Evolutionary conservation across 2,888 invertebrate genomes (phyloP), one percentile per base, ranked within the genome.

Genomic region (Hyles lineata): DNA sequence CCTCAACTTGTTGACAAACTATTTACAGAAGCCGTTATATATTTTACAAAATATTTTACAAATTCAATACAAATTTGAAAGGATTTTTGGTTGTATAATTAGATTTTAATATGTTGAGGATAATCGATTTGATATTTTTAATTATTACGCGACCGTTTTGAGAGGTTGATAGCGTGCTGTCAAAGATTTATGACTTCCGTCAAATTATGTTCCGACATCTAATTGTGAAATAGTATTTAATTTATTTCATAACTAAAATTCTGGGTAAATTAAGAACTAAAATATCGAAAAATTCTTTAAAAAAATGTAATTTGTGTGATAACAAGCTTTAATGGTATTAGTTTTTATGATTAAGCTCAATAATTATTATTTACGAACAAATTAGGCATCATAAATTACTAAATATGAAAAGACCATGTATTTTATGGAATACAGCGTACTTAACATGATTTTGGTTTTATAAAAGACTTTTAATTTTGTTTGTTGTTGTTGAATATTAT

Each of bases 111-210:
- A 23, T 19, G 8, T 0, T 9, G 19, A 59, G 19, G 70, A 69
- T 70, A 59, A 17, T 25, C 72, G 78, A 74, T 82, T 81, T 76
- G 55, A 11, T 71, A 70, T 74, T 78, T 85, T 83, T 82, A 29
- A 52, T n/a, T 82, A 81, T 75, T 78, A 88, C 21, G 50, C 87
- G 77, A 78, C 79, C 71, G 73, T 87, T 77, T 88, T 83, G 1
- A 71, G 73, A 74, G 77, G 76, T 58, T 43, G 19, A 21, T 43
- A 35, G 59, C 72, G 73, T 70, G 69, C 71, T 74, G 72, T 74
- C 32, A 75, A 70, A 69, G 8, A 58, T 75, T 74, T 83, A 83
- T 69, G 23, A 23, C 21, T 23, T 69, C 43, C 29, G 55, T 69
- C 63, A 61, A 15, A 6, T 55, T 29, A n/a, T 50, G 58, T 50